These are phyloP conservation scores for Tragelaphus buxtoni DNA, from an alignment of 2,113 vertebrate genomes.

Conservation along the genomic window DNA sequence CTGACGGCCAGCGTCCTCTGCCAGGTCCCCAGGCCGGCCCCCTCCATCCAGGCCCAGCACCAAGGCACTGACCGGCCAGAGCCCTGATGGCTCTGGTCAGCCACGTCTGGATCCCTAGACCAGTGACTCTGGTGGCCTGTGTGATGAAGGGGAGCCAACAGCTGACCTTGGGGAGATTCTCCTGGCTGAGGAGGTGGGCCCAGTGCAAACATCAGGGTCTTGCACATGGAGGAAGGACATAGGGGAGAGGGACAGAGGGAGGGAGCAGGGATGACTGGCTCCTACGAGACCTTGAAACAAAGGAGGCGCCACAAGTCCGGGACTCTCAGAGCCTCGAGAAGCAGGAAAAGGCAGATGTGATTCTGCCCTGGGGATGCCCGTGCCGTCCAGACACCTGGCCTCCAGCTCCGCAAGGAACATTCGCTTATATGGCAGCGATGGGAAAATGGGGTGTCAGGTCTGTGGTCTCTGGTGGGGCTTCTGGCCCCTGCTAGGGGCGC, in stretches of 20 bases:
- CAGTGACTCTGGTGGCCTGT: too few relatives aligned
- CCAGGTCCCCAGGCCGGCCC: not conserved
- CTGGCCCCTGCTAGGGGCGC: not conserved
- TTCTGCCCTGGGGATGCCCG: not conserved
- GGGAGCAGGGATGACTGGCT: not conserved
- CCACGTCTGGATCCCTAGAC: rapidly evolving
- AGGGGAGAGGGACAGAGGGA: too few relatives aligned
- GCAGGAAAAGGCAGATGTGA: not conserved
- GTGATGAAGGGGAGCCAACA: not conserved
- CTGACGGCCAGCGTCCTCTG: not conserved
- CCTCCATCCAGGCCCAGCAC: rapidly evolving
- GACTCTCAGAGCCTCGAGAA: not conserved
- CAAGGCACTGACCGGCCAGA: not conserved
- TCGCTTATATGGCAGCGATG: not conserved
- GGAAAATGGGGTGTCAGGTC: not conserved
- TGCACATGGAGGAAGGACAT: too few relatives aligned
- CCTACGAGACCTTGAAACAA: not conserved
- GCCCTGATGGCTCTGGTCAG: not conserved
- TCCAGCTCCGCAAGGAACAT: not conserved
- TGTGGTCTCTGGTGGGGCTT: not conserved
- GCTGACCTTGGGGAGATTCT: not conserved
- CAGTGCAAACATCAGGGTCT: not conserved
- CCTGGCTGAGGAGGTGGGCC: not conserved
- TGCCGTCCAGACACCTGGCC: rapidly evolving
- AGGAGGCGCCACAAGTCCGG: not conserved